Conservation (phyloP, 2,888 invertebrate genomes). For the Leptinotarsa peninsularis region DNA sequence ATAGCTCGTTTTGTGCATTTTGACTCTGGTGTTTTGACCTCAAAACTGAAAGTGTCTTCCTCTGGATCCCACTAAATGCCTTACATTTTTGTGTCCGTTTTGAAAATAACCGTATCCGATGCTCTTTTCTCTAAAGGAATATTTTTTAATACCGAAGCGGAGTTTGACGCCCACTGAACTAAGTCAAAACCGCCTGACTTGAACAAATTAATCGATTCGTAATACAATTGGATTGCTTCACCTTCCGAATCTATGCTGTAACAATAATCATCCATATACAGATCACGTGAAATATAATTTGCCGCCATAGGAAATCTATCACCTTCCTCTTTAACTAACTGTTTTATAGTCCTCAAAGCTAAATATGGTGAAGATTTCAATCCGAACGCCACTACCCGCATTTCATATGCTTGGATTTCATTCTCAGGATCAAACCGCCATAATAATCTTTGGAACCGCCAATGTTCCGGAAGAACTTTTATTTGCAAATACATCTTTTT, state of each 20-base stretch:
- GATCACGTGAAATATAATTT: slow-evolving; percentile 2
- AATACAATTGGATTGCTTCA: slow-evolving; percentile 27
- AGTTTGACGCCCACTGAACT: slow-evolving; percentile 25
- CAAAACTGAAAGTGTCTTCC: no score
- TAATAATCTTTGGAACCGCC: slow-evolving; percentile 26
- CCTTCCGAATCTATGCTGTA: slow-evolving; percentile 23
- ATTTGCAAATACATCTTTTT: slow-evolving; percentile 15
- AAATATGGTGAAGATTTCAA: slow-evolving; percentile 27
- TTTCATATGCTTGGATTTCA: slow-evolving; percentile 20
- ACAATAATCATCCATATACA: slow-evolving; percentile 30
- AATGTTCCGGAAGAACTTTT: slow-evolving; percentile 18
- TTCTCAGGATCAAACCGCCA: slow-evolving; percentile 25
- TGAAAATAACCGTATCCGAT: slow-evolving; percentile 17
- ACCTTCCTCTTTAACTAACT: slow-evolving; percentile 14
- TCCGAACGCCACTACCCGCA: slow-evolving; percentile 23
- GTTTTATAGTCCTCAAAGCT: slow-evolving; percentile 21
- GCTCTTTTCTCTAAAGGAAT: slow-evolving; percentile 5
- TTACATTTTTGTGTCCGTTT: no score
- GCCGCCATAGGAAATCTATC: slow-evolving; percentile 14
- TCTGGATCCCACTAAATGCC: no score
- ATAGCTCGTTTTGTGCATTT: no score
- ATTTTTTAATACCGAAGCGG: slow-evolving; percentile 3
- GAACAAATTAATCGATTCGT: slow-evolving; percentile 27
- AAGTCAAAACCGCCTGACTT: slow-evolving; percentile 28
- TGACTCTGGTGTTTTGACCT: no score